These are phyloP conservation scores for Lasioglossum oenotherae DNA, from an alignment of 2,888 invertebrate genomes.

Conservation along the genomic window DNA sequence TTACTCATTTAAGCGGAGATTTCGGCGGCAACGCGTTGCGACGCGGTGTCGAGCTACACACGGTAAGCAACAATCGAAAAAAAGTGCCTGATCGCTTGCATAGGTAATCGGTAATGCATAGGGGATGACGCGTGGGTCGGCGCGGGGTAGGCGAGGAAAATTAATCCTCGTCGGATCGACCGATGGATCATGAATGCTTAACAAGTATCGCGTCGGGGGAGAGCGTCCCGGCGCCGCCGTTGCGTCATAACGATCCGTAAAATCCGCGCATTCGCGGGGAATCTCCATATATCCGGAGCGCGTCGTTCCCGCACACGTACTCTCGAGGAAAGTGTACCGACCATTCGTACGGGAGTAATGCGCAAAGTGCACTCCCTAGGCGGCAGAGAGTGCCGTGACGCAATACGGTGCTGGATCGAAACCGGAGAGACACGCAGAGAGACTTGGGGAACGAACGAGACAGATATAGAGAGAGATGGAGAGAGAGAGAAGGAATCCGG, in stretches of 20 bases:
- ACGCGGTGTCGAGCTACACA: neutral
- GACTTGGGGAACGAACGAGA: neutral
- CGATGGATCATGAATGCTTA: constrained; percentile 10
- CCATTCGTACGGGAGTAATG: constrained; percentile 22
- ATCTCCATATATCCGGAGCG: constrained; percentile 46
- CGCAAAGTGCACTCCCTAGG: constrained; percentile 45
- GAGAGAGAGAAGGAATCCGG: constrained; percentile 27
- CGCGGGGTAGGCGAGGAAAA: neutral
- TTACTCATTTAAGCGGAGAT: neutral
- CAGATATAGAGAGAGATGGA: neutral
- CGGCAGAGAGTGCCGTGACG: constrained; percentile 20
- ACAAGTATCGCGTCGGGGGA: constrained; percentile 8
- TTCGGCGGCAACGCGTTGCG: neutral
- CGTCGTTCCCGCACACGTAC: constrained; percentile 11
- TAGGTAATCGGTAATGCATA: neutral
- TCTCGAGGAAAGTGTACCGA: constrained; percentile 20
- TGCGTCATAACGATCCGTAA: constrained; percentile 48
- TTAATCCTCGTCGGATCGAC: constrained; percentile 3
- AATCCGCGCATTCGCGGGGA: constrained; percentile 45
- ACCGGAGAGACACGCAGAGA: constrained; percentile 4
- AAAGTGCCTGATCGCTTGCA: neutral
- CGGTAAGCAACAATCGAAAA: neutral
- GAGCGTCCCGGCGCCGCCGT: neutral
- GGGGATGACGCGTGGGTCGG: neutral
- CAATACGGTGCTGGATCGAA: constrained; percentile 21